Percentiles rank a stretch among this genome's conserved stretches.
phyloP scores from a whole-genome alignment of 1,140 invertebrate genomes.

The Vanessa atalanta region DNA sequence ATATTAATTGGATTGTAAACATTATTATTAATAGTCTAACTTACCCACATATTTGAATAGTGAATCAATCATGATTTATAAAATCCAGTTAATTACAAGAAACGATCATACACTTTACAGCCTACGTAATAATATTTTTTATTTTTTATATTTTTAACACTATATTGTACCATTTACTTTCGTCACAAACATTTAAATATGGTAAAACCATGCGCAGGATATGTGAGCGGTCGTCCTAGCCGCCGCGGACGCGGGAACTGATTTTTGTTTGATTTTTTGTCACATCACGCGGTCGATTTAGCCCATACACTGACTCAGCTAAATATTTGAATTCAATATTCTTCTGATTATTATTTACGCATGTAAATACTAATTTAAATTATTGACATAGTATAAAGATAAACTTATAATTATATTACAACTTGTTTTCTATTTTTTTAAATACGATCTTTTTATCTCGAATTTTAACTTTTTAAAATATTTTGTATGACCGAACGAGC shows the following conservation, averaged over 20 bases:
- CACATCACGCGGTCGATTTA: background rate
- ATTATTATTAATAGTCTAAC: background rate
- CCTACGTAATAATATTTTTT: background rate
- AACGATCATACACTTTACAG: background rate
- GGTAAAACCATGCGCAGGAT: background rate
- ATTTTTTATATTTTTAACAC: background rate
- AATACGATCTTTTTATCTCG: no score
- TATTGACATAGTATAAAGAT: no score
- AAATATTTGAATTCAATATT: constrained; percentile 1
- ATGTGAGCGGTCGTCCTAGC: background rate
- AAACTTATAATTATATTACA: no score
- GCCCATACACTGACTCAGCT: constrained; percentile 16
- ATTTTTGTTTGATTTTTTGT: background rate
- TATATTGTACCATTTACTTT: background rate
- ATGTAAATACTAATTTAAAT: background rate
- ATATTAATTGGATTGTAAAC: no score
- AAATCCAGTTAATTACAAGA: background rate
- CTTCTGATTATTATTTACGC: constrained; percentile 8
- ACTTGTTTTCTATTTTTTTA: no score
- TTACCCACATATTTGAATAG: background rate
- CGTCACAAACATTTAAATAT: background rate
- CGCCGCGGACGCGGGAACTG: constrained; percentile 9
- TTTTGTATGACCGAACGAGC: no score
- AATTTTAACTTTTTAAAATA: no score
- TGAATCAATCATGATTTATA: background rate